Evolutionary conservation across 35 echinoderm and acorn worm genomes (phyloP).

Genomic region (Ptychodera flava): DNA sequence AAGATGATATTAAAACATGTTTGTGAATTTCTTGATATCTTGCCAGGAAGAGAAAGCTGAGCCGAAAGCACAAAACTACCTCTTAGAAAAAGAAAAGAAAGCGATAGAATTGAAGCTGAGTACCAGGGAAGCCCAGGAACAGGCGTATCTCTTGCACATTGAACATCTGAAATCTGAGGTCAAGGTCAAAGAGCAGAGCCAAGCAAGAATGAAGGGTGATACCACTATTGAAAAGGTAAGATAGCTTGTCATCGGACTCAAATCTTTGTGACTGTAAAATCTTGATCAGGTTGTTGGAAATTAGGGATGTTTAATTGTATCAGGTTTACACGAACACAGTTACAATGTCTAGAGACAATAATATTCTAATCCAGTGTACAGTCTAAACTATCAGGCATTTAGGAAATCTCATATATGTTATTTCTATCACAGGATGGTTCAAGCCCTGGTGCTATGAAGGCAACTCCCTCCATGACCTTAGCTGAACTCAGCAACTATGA

Average conservation of each 20-base stretch:
- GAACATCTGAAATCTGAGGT: conserved; percentile 88
- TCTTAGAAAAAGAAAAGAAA: conserved; percentile 96
- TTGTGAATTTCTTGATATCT: not conserved
- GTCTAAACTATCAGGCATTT: not conserved
- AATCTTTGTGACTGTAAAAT: too few relatives aligned
- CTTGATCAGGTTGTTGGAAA: too few relatives aligned
- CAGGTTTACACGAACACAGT: too few relatives aligned
- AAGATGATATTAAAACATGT: not conserved
- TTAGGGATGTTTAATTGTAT: too few relatives aligned
- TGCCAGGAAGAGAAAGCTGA: conserved; percentile 89
- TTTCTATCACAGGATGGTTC: conserved; percentile 39
- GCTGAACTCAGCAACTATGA: conserved; percentile 78
- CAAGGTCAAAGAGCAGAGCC: conserved; percentile 19
- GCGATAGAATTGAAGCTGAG: conserved; percentile 80
- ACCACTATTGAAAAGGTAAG: not conserved
- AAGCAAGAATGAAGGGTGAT: not conserved
- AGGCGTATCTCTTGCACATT: conserved; percentile 91
- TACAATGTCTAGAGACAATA: too few relatives aligned
- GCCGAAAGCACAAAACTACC: conserved; percentile 94
- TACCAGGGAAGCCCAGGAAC: conserved; percentile 88
- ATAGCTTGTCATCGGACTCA: too few relatives aligned
- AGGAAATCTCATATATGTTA: not conserved
- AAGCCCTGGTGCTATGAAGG: conserved; percentile 20
- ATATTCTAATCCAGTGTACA: not conserved
- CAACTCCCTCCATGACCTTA: conserved; percentile 73